phyloP scores from a whole-genome alignment of 2,888 invertebrate genomes.

The Epinotia nisella region DNA sequence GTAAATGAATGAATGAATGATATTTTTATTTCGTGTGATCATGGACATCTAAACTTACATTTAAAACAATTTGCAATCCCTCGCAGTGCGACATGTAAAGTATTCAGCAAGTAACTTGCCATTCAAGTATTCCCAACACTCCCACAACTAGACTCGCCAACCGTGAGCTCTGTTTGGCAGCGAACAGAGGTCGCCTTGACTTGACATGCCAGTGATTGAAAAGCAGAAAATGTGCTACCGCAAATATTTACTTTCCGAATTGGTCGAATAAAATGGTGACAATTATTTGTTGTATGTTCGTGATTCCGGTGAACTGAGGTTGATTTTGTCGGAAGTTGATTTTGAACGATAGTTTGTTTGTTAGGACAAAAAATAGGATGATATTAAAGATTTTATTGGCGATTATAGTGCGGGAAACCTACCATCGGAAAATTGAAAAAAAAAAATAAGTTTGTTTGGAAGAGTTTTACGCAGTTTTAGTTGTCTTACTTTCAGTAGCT shows the following conservation, averaged over 20 bases:
- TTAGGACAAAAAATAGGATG: background rate
- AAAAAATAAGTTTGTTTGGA: no score
- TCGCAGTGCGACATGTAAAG: no score
- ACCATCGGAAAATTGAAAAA: no score
- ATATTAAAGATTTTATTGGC: background rate
- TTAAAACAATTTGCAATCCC: no score
- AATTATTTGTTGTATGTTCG: constrained; percentile 26
- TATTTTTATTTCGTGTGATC: no score
- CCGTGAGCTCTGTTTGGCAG: constrained; percentile 46
- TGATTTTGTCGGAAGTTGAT: constrained; percentile 8
- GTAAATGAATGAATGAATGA: no score
- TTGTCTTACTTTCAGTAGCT: background rate
- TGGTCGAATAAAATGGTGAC: constrained; percentile 31
- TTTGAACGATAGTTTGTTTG: constrained; percentile 3
- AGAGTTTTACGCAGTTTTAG: no score
- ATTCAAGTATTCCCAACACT: constrained; percentile 33
- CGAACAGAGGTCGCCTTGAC: constrained; percentile 50
- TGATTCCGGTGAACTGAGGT: constrained; percentile 10
- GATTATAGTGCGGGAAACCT: no score
- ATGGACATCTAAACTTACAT: no score
- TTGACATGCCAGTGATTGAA: constrained; percentile 54
- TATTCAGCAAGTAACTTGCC: no score
- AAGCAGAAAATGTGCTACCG: constrained; percentile 42
- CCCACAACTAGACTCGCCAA: constrained; percentile 16
- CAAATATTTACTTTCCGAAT: constrained; percentile 42